A percentile compares a stretch with the other conserved stretches of the same genome.
These are phyloP conservation scores for Simalia tracyae DNA, from an alignment of 2,797 vertebrate species.

Conservation along the genomic window DNA sequence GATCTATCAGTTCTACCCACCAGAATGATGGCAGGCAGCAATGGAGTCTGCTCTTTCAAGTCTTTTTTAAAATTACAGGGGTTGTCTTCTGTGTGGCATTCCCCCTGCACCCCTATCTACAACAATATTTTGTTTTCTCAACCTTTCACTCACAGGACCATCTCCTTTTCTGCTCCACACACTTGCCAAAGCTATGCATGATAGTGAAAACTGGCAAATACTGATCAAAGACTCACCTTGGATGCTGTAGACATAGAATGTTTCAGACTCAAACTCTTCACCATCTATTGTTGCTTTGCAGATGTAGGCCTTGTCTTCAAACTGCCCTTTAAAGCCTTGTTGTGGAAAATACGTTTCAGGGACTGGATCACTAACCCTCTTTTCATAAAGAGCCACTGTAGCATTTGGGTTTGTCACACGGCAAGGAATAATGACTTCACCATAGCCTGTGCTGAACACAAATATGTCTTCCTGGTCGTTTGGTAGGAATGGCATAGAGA, in stretches of 20 bases:
- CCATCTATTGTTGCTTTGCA: slow-evolving; percentile 84
- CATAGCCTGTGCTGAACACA: slow-evolving; percentile 83
- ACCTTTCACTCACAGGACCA: background rate
- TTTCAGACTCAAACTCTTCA: slow-evolving; percentile 79
- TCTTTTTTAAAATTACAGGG: background rate
- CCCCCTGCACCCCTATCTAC: background rate
- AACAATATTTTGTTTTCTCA: background rate
- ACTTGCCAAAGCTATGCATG: background rate
- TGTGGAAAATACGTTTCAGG: slow-evolving; percentile 78
- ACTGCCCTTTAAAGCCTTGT: slow-evolving; percentile 83
- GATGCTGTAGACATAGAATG: slow-evolving; percentile 83
- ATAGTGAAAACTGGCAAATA: background rate
- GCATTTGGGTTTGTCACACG: slow-evolving; percentile 87
- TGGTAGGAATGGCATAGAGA: slow-evolving; percentile 84
- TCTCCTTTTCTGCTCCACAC: background rate
- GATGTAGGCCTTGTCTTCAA: slow-evolving; percentile 87
- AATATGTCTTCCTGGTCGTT: slow-evolving; percentile 69
- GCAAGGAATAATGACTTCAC: slow-evolving; percentile 84
- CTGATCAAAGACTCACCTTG: slow-evolving; percentile 72
- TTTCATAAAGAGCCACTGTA: slow-evolving; percentile 85
- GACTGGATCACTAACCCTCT: slow-evolving; percentile 73
- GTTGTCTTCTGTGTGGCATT: background rate
- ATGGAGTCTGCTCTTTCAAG: background rate
- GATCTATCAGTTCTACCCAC: background rate
- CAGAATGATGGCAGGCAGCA: background rate